Percentiles rank a stretch among this genome's conserved stretches.
These are phyloP conservation scores for Crenuchus spilurus DNA, from an alignment of 2,797 vertebrate species.

Conservation along the genomic window DNA sequence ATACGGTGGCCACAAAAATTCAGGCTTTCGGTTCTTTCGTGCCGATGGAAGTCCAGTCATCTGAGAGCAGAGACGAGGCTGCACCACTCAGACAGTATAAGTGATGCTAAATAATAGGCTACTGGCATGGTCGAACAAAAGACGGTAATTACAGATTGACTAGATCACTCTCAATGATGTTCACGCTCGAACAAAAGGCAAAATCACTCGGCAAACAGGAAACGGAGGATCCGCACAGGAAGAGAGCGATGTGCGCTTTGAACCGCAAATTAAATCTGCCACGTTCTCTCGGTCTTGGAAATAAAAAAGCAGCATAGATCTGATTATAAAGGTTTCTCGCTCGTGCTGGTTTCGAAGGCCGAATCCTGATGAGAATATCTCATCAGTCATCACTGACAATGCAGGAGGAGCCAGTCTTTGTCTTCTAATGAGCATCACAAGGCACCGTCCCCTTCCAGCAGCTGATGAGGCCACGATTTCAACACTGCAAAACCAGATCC, in stretches of 20 bases:
- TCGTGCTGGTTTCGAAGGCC: background rate
- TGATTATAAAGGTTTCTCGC: constrained; percentile 39
- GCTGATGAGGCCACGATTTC: no score
- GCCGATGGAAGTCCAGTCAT: constrained; percentile 22
- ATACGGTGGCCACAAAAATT: background rate
- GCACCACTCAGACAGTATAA: constrained; percentile 40
- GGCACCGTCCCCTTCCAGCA: no score
- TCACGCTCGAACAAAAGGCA: constrained; percentile 67
- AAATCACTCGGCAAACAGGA: constrained; percentile 64
- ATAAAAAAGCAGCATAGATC: constrained; percentile 41
- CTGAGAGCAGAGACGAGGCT: background rate
- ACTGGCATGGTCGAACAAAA: constrained; percentile 70
- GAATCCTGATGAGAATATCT: constrained; percentile 24
- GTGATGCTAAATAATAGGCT: constrained; percentile 54
- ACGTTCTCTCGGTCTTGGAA: constrained; percentile 20
- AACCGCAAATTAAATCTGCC: constrained; percentile 47
- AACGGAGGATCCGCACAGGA: constrained; percentile 38
- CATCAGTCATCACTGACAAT: constrained; percentile 28
- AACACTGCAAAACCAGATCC: no score
- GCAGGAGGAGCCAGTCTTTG: background rate
- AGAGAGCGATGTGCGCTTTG: constrained; percentile 18
- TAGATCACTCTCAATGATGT: constrained; percentile 65
- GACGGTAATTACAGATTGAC: constrained; percentile 75
- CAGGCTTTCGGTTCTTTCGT: constrained; percentile 9
- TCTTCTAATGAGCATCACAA: background rate